Base-by-base conservation (phyloP, 2,888 invertebrate genomes). In the Punctoribates punctum region DNA sequence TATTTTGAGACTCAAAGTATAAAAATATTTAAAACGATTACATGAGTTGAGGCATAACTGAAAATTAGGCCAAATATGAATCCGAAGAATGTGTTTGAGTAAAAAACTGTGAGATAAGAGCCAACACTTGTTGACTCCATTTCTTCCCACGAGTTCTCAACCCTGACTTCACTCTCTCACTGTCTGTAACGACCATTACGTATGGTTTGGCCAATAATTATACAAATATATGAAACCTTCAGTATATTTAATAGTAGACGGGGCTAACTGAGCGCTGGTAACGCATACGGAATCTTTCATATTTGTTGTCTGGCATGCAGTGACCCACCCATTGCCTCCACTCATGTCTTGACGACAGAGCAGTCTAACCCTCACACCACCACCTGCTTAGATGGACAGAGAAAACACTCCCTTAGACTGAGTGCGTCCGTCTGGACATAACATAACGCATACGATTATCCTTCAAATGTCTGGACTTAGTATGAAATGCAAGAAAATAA, bases 181-280 rank as follows among this genome's bases (percentile, higher is more conserved):
- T 25, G 27, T 29, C 60, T 67, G 38, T 38, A n/a, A 67, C 34
- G 67, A 38, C 34, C 67, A 67, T 67, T 67, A 67, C 67, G 67
- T 67, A 67, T 67, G 38, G 34, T 67, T 67, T 67, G 67, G 67
- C 67, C 67, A 67, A 67, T 67, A 67, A 67, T 67, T 67, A 67
- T n/a, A 67, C 67, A 67, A 67, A 67, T 38, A 67, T 67, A 48
- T 48, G 60, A 38, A 67, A 67, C 8, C 67, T 13, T 17, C 38
- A 38, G 67, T 67, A 57, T 57, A 57, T 57, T 5, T 57, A 20
- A 25, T 4, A 25, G 29, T 62, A 29, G 15, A 62, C 29, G 27
- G 3, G 67, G 11, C 34, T 38, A 13, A 62, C 1, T 62, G 8
- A 13, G 15, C 29, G 13, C 17, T 27, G 4, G 60, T 60, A 60